Percentiles rank a stretch among this genome's conserved stretches.
Evolutionary conservation across 2,888 invertebrate species (phyloP).

Genomic region (Nymphalis urticae): DNA sequence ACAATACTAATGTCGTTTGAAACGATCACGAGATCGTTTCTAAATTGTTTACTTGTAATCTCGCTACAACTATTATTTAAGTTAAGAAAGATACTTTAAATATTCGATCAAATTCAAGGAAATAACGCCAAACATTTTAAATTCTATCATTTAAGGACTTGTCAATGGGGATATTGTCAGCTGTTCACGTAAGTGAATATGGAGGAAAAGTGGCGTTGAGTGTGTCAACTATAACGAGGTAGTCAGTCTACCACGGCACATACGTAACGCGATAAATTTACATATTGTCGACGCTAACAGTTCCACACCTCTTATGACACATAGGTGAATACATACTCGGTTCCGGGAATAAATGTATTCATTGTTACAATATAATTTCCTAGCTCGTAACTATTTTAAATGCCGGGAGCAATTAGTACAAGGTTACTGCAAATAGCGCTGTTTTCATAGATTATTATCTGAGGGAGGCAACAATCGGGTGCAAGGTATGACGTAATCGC

Average conservation of each 20-base stretch:
- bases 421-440: constrained; percentile 4
- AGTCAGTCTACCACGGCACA: constrained; percentile 44
- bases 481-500: constrained; percentile 17
- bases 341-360: constrained; percentile 31
- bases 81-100: constrained; percentile 31
- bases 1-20: constrained; percentile 25
- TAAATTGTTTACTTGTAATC: constrained; percentile 15
- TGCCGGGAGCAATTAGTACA: constrained; percentile 17
- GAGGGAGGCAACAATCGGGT: constrained; percentile 12
- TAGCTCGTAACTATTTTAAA: constrained; percentile 17
- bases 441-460: constrained; percentile 10
- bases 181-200: constrained; percentile 5
- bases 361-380: constrained; percentile 23
- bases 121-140: background rate
- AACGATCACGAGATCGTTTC: constrained; percentile 42
- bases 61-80: too few species aligned
- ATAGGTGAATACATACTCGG: constrained; percentile 17
- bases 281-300: constrained; percentile 30
- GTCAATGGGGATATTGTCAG: constrained; percentile 10
- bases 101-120: too few species aligned
- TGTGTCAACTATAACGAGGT: constrained; percentile 25
- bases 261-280: constrained; percentile 30
- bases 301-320: constrained; percentile 34
- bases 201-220: constrained; percentile 18
- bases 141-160: constrained; percentile 5